A percentile compares a stretch with the other conserved stretches of the same genome.
Conservation (phyloP, 2,113 vertebrate species). For the Nothoprocta perdicaria region DNA sequence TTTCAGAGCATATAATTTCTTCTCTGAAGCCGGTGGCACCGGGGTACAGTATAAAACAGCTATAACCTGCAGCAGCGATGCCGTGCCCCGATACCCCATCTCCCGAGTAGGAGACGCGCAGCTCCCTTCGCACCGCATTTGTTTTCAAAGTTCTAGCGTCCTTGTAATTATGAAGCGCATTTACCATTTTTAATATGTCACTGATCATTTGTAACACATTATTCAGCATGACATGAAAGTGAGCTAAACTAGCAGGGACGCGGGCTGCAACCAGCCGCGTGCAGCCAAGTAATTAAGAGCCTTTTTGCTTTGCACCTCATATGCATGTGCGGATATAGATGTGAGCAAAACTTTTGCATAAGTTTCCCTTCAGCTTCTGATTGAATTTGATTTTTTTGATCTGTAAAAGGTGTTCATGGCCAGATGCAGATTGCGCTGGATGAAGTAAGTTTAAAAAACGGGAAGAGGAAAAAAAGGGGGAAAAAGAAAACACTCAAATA, state of each 20-base stretch:
- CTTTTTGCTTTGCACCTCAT: not conserved
- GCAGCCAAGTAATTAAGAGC: constrained; percentile 38
- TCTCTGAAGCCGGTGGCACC: constrained; percentile 2
- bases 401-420: not conserved
- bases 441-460: constrained; percentile 33
- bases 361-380: not conserved
- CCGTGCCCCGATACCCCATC: not conserved
- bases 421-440: constrained; percentile 5
- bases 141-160: not conserved
- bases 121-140: not conserved
- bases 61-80: not conserved
- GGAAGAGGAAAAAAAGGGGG: not conserved
- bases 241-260: not conserved
- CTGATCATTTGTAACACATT: not conserved
- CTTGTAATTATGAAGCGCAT: not conserved
- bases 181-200: constrained; percentile 5
- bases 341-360: not conserved
- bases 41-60: constrained; percentile 1
- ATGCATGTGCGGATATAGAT: not conserved
- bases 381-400: not conserved
- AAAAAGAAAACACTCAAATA: constrained; percentile 75
- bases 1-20: constrained; percentile 56
- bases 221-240: not conserved
- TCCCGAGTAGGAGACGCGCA: not conserved
- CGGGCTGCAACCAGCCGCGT: not conserved